These are phyloP conservation scores for Speoplatyrhinus poulsoni DNA, from an alignment of 2,113 vertebrate genomes.

Conservation along the genomic window DNA sequence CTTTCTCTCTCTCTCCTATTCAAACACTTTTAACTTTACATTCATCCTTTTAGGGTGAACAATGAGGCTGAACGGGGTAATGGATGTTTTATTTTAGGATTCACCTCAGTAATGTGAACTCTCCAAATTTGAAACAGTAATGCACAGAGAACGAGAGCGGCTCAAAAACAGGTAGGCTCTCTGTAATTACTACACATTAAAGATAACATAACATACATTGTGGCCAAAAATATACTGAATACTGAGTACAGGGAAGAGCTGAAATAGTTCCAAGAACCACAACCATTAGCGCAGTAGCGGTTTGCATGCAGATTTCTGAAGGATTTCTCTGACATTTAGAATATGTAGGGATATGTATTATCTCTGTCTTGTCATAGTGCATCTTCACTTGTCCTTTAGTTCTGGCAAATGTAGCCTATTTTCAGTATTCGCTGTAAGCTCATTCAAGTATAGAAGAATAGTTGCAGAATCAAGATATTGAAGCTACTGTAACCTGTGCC, in stretches of 20 bases:
- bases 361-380: too few relatives aligned
- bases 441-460: too few relatives aligned
- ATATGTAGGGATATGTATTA: too few relatives aligned
- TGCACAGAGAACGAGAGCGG: slow-evolving; percentile 32
- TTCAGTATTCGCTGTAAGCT: too few relatives aligned
- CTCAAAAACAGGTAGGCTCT: neutral
- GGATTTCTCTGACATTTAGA: slow-evolving; percentile 18
- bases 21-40: slow-evolving; percentile 6
- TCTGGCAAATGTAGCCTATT: too few relatives aligned
- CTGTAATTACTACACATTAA: slow-evolving; percentile 33
- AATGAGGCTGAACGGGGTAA: slow-evolving; percentile 23
- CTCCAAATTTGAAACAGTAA: slow-evolving; percentile 35
- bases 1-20: neutral
- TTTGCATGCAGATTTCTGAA: slow-evolving; percentile 18
- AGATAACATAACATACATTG: slow-evolving; percentile 44
- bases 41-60: slow-evolving; percentile 29
- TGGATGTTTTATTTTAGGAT: slow-evolving; percentile 29
- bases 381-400: too few relatives aligned
- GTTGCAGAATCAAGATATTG: too few relatives aligned
- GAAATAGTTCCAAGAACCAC: slow-evolving; percentile 30
- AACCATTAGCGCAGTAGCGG: slow-evolving; percentile 2
- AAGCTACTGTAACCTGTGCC: too few relatives aligned
- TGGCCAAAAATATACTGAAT: slow-evolving; percentile 21
- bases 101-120: slow-evolving; percentile 32
- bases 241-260: slow-evolving; percentile 27